Base-by-base conservation (phyloP, 92 coral and sea anemone species). In the Porites cylindrica region DNA sequence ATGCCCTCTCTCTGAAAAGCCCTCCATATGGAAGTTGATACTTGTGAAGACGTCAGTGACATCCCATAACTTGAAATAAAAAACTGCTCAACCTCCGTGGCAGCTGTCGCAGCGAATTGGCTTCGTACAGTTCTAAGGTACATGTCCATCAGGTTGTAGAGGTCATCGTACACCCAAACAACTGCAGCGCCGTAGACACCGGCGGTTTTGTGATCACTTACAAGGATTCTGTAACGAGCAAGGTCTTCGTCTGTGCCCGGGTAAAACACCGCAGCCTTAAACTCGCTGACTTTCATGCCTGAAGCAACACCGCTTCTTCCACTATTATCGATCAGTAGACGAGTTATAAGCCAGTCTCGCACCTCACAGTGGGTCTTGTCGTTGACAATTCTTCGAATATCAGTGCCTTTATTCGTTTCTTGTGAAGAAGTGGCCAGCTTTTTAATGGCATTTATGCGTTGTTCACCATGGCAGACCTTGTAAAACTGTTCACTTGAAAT, bases 11-110 rank as follows among this genome's bases (percentile, higher is more conserved):
- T 84, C 69, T 84, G 92, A 54, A 85, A 85, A 29, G 93, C 85
- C 53, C 90, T 67, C 82, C 77, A 85, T 52, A 90, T 67, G 50
- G 76, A 79, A 14, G 77, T 79, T 23, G 89, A 90, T 1, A 85
- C 89, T 61, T 90, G 93, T n/a, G 90, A 90, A 29, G 93, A 90
- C 14, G 90, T 90, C 47, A 90, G 64, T 13, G 86, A 58, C 70
- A 85, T 51, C 21, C 93, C 90, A 72, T 90, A 85, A 83, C 87
- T 90, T n/a, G 87, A 80, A 12, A 90, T 53, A 51, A 90, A 84
- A 21, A 90, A 70, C 50, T 90, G 78, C 66, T 80, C 77, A 29
- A 78, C 82, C 29, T 78, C 21, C 62, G 50, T 50, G 29, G 70
- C 62, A 56, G n/a, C 26, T 72, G 86, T 53, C 29, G 29, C 29